Percentiles rank a stretch among this genome's conserved stretches.
Evolutionary conservation across 1,140 invertebrate species (phyloP).

Genomic region (Caligus rogercresseyi): DNA sequence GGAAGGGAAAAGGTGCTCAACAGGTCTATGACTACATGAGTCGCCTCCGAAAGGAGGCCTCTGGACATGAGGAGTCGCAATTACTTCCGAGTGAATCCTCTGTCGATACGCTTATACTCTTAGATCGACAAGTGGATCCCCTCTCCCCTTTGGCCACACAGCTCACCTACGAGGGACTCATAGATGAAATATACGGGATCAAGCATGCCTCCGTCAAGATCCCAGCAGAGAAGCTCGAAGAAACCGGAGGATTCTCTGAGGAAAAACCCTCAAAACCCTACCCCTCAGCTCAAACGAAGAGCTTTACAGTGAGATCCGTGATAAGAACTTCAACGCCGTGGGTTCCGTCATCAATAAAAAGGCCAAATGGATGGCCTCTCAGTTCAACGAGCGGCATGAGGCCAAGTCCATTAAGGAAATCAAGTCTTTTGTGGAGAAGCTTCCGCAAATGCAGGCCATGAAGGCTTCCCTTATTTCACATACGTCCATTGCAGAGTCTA

Average conservation of each 20-base stretch:
- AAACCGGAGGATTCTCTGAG: not conserved
- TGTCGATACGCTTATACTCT: constrained; percentile 9
- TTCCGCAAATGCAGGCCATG: constrained; percentile 69
- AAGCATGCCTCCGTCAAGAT: constrained; percentile 56
- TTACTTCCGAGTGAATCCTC: not conserved
- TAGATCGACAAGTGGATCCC: constrained; percentile 41
- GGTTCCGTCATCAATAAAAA: constrained; percentile 65
- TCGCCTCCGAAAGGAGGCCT: constrained; percentile 50
- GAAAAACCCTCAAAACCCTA: constrained; percentile 46
- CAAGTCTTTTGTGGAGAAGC: constrained; percentile 72
- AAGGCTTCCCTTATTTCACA: constrained; percentile 61
- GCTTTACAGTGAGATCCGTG: constrained; percentile 68
- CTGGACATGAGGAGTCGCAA: constrained; percentile 26
- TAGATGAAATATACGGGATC: constrained; percentile 72
- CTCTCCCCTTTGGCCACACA: constrained; percentile 81
- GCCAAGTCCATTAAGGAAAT: constrained; percentile 81
- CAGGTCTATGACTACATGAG: constrained; percentile 73
- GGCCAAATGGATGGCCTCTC: constrained; percentile 62
- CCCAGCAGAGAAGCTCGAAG: constrained; percentile 46
- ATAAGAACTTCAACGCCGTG: constrained; percentile 84
- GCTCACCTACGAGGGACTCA: constrained; percentile 88
- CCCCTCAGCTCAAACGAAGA: constrained; percentile 77
- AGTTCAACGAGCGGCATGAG: constrained; percentile 64
- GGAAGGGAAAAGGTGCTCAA: constrained; percentile 69
- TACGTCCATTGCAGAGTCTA: constrained; percentile 52